Evolutionary conservation across 2,888 invertebrate genomes (phyloP), one percentile per base, ranked within the genome.

Genomic region (Pseudococcus longispinus): DNA sequence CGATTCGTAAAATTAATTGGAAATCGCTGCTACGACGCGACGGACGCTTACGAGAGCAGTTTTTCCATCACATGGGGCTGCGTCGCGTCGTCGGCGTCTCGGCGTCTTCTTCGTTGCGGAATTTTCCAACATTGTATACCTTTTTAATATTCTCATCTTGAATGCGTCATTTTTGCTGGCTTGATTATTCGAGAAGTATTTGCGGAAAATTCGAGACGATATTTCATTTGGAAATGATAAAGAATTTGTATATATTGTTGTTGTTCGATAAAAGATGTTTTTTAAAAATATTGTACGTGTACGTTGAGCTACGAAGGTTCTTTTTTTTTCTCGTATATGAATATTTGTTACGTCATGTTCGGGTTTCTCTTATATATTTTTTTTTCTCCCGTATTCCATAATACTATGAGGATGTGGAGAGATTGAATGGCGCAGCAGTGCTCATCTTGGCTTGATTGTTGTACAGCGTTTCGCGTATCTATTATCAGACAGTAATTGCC

Each of bases 1-100:
- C 74, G 74, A 51, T n/a, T 51, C 51, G 51, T 74, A 74, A 74
- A 74, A 74, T 74, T 74, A 74, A 74, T 74, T 74, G 74, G 74
- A 74, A 32, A 37, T 70, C 18, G 60, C 60, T 20, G 20, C 60
- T 2, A 60, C 60, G 20, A 13, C 13, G n/a, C 51, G 18, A 51
- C 51, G 2, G 51, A 51, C 51, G n/a, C 51, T 51, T 51, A n/a
- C 51, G 18, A 70, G 29, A 70, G 70, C 26, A 70, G 9, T 20
- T 70, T 70, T 70, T 70, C 18, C 70, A 70, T n/a, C n/a, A 51
- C n/a, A 15, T 51, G 51, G 51, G 18, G n/a, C 8, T 60, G 8
- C 8, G 37, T 9, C 9, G 23, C 20, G 18, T 20, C 60, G 20
- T 1, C 60, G 60, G 20, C 37, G 37, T n/a, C n/a, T n/a, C 60